These are phyloP conservation scores for Epinotia bilunana DNA, from an alignment of 2,888 invertebrate genomes.

Conservation along the genomic window DNA sequence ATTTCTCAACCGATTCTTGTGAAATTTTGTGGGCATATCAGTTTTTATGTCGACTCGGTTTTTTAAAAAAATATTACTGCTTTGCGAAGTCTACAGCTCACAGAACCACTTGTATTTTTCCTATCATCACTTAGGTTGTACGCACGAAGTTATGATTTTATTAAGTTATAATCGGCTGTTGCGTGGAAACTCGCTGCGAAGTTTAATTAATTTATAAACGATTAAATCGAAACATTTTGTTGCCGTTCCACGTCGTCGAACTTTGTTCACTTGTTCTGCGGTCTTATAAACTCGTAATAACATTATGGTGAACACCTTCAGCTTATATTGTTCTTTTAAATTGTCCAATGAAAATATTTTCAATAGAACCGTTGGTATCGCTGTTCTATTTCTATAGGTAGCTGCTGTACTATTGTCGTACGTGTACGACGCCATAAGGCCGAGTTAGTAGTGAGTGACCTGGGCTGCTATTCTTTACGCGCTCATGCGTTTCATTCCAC, in stretches of 20 bases:
- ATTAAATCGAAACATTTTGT: conserved; percentile 42
- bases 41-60: no score
- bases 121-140: neutral
- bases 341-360: neutral
- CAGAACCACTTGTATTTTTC: no score
- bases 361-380: neutral
- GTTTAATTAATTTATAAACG: conserved; percentile 45
- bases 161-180: conserved; percentile 37
- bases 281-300: conserved; percentile 41
- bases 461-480: no score
- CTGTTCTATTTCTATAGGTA: no score
- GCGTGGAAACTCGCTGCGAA: conserved; percentile 30
- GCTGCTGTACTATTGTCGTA: no score
- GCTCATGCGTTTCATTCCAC: no score
- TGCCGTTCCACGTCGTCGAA: conserved; percentile 33
- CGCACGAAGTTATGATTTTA: conserved; percentile 34
- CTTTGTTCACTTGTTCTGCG: conserved; percentile 42
- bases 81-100: no score
- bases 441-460: no score
- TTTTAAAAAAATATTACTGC: no score
- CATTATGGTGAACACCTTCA: conserved; percentile 9
- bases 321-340: conserved; percentile 9
- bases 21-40: no score
- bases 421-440: no score
- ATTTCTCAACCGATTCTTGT: no score